These are phyloP conservation scores for Agrypnia vestita DNA, from an alignment of 1,140 invertebrate genomes.

Conservation along the genomic window DNA sequence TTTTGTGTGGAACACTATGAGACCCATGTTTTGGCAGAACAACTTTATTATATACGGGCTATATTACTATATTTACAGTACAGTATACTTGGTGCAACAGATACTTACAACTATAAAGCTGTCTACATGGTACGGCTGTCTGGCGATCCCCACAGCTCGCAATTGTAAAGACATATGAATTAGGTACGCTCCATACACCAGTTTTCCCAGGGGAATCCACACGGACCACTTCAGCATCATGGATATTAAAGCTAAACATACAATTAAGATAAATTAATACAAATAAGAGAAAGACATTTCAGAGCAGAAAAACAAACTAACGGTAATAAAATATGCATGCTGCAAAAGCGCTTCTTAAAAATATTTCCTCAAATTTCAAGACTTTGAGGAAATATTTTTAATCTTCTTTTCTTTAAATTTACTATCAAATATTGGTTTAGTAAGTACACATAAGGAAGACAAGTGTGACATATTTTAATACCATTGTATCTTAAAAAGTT, in stretches of 20 bases:
- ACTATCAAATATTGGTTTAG: not conserved
- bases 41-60: too few species aligned
- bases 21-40: too few species aligned
- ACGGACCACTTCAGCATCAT: conserved; percentile 78
- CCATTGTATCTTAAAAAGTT: too few species aligned
- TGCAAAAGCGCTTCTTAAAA: not conserved
- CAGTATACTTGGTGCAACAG: too few species aligned
- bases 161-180: conserved; percentile 72
- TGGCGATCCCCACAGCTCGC: conserved; percentile 68
- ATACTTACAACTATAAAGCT: conserved; percentile 41
- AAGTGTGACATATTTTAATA: too few species aligned
- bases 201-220: conserved; percentile 80
- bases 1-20: too few species aligned
- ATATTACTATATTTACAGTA: too few species aligned
- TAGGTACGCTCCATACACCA: conserved; percentile 83
- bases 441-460: not conserved
- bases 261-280: conserved; percentile 11
- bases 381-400: not conserved
- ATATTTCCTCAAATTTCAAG: not conserved
- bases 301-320: not conserved
- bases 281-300: not conserved
- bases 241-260: conserved; percentile 74
- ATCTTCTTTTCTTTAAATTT: not conserved
- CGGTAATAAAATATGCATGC: not conserved
- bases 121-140: conserved; percentile 68